Percentiles rank a stretch among this genome's conserved stretches.
Evolutionary conservation across 2,797 vertebrate species (phyloP).

Genomic region (Urocyon cinereoargenteus): DNA sequence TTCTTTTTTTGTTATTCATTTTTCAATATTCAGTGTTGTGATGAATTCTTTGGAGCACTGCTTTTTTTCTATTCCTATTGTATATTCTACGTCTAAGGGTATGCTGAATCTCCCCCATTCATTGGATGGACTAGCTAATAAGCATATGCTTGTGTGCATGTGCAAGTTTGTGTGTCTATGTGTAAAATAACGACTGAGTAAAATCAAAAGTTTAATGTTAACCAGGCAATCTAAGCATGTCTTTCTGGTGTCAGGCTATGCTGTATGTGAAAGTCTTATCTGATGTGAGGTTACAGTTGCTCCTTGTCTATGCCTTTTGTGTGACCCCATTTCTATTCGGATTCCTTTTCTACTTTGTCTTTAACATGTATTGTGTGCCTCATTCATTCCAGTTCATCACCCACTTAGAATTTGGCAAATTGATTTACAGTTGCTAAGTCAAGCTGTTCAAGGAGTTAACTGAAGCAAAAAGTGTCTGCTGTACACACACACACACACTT

Average conservation of each 20-base stretch:
- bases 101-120: background rate
- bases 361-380: background rate
- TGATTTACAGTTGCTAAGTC: constrained; percentile 52
- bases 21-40: background rate
- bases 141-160: background rate
- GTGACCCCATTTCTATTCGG: constrained; percentile 32
- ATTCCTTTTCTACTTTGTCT: constrained; percentile 43
- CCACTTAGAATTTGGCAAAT: constrained; percentile 65
- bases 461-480: constrained; percentile 37
- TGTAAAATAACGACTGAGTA: background rate
- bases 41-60: background rate
- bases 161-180: background rate
- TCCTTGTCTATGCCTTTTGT: constrained; percentile 21
- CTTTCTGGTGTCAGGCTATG: background rate
- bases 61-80: background rate
- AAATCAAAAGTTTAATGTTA: background rate
- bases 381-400: constrained; percentile 72
- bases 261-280: background rate
- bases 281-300: background rate
- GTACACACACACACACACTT: too few relatives aligned
- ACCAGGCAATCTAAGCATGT: background rate
- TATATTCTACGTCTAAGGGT: background rate
- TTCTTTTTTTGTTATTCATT: background rate
- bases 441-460: constrained; percentile 54
- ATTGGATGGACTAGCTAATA: background rate